Evolutionary conservation across 2,113 vertebrate genomes (phyloP).

Genomic region (Eptatretus burgeri): DNA sequence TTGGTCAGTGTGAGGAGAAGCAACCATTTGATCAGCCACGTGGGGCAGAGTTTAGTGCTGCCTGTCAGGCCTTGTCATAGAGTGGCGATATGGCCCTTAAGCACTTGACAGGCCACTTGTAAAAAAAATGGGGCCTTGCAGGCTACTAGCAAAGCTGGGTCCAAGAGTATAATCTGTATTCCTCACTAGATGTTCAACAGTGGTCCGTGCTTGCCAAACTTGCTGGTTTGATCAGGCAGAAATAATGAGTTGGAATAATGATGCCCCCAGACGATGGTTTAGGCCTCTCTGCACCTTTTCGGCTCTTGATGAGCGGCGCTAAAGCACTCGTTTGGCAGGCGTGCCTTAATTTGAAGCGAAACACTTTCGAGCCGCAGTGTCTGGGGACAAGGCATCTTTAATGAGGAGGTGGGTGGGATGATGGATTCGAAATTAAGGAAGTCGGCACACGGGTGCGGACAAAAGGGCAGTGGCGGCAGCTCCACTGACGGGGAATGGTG

Average conservation of each 20-base stretch:
- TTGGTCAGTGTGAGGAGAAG: background rate
- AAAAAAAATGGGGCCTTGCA: too few relatives aligned
- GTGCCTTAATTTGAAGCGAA: conserved; percentile 4
- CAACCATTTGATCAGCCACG: background rate
- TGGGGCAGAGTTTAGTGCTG: conserved; percentile 2
- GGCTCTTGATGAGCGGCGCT: conserved; percentile 5
- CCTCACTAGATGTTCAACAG: background rate
- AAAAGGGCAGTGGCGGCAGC: conserved; percentile 1
- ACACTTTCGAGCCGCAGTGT: background rate
- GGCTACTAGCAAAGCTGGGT: too few relatives aligned
- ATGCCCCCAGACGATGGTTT: conserved; percentile 1
- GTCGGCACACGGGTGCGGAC: background rate
- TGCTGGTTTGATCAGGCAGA: conserved; percentile 5
- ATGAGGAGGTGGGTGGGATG: conserved; percentile 5
- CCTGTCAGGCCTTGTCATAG: conserved; percentile 1
- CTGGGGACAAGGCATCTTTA: conserved; percentile 3
- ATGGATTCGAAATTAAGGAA: conserved; percentile 5
- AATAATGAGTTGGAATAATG: conserved; percentile 6
- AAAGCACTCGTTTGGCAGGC: conserved; percentile 4
- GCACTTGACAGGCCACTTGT: background rate
- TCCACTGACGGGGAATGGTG: background rate
- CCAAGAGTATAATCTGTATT: too few relatives aligned
- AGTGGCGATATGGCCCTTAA: background rate
- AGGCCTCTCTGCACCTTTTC: conserved; percentile 1
- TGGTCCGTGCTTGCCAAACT: conserved; percentile 2